phyloP scores from a whole-genome alignment of 2,888 invertebrate species.

The Lepidonotus clava region DNA sequence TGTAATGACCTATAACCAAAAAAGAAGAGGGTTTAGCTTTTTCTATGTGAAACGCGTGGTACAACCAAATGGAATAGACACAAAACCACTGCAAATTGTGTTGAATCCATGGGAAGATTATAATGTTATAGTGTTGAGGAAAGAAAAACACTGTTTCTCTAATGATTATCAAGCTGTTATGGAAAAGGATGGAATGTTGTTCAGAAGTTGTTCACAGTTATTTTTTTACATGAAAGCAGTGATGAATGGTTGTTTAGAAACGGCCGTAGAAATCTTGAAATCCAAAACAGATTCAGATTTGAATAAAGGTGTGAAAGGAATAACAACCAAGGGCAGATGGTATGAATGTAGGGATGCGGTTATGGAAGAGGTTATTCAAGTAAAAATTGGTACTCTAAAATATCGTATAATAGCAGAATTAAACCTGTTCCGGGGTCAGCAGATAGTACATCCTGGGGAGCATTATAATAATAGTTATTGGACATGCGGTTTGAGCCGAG shows the following conservation, averaged over 20 bases:
- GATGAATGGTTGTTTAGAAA: neutral
- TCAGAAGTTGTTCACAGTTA: neutral
- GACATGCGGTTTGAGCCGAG: neutral
- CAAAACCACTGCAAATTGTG: neutral
- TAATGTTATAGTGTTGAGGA: neutral
- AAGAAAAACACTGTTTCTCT: neutral
- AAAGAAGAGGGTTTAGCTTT: neutral
- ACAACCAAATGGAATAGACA: neutral
- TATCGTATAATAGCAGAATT: neutral
- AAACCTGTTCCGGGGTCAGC: neutral
- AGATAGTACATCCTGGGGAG: neutral
- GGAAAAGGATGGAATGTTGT: neutral
- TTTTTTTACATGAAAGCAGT: neutral
- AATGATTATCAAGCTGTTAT: neutral
- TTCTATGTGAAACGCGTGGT: neutral
- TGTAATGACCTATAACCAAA: neutral
- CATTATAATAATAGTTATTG: neutral
- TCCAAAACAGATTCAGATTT: neutral
- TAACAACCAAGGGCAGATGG: neutral
- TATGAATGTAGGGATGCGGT: neutral
- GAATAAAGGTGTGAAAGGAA: neutral
- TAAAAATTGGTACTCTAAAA: neutral
- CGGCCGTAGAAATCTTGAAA: neutral
- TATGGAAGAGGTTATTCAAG: neutral
- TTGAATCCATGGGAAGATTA: neutral